These are phyloP conservation scores for Neodiprion pinetum DNA, from an alignment of 1,140 invertebrate species.

Conservation along the genomic window DNA sequence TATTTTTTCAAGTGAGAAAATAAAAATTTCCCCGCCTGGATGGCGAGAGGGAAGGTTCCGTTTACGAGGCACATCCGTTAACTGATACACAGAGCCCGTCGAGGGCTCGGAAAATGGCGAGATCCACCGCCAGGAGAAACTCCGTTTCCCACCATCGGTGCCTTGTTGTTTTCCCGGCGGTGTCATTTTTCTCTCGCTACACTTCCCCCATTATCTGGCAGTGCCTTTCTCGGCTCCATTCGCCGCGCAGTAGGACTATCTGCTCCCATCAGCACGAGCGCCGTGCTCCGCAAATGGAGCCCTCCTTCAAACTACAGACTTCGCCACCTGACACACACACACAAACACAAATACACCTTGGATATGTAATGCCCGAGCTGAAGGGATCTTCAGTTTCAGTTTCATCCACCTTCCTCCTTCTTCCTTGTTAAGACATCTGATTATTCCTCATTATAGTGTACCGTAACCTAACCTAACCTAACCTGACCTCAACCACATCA, in stretches of 20 bases:
- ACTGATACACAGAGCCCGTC: not conserved
- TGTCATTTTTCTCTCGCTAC: slow-evolving; percentile 23
- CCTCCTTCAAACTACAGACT: not conserved
- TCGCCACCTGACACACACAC: not conserved
- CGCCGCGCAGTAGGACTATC: not conserved
- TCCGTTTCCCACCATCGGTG: slow-evolving; percentile 19
- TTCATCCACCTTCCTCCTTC: not conserved
- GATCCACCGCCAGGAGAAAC: not conserved
- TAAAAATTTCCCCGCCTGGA: not conserved
- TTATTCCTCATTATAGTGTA: too few relatives aligned
- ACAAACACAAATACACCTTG: not conserved
- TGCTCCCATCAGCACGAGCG: not conserved
- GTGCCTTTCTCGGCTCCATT: not conserved
- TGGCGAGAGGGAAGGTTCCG: not conserved
- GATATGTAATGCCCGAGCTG: not conserved
- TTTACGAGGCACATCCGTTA: slow-evolving; percentile 7
- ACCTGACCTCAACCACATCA: too few relatives aligned
- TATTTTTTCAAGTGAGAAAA: not conserved
- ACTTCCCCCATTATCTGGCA: not conserved
- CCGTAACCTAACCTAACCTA: too few relatives aligned
- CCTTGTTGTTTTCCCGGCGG: slow-evolving; percentile 26
- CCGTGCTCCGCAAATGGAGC: too few relatives aligned
- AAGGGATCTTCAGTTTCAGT: not conserved
- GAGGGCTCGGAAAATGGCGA: not conserved
- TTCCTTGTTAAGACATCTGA: too few relatives aligned